These are phyloP conservation scores for Clupea harengus DNA, from an alignment of 2,113 vertebrate genomes.

Conservation along the genomic window DNA sequence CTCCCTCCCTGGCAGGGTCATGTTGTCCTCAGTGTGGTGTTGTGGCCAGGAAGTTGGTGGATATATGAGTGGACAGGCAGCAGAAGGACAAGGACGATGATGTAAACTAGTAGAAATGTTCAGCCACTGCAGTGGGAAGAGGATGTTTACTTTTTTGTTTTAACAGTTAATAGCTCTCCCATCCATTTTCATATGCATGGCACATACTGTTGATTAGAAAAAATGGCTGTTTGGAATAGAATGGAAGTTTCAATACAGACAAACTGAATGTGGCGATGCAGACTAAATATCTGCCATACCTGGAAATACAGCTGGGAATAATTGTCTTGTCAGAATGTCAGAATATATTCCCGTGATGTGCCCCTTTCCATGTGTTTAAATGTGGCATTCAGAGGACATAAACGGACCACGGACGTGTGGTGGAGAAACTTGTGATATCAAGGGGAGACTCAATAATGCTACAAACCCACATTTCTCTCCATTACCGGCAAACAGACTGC, in stretches of 20 bases:
- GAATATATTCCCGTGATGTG: background rate
- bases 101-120: conserved; percentile 2
- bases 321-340: background rate
- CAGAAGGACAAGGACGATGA: background rate
- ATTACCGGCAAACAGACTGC: background rate
- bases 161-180: background rate
- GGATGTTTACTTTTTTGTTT: background rate
- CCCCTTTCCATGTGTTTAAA: background rate
- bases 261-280: background rate
- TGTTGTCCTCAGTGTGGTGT: background rate
- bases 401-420: background rate
- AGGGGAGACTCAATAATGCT: background rate
- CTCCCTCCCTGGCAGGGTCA: background rate
- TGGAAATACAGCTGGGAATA: background rate
- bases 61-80: background rate
- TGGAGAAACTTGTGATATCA: background rate
- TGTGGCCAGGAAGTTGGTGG: background rate
- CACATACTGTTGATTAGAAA: background rate
- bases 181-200: background rate
- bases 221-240: background rate
- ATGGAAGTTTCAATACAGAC: background rate
- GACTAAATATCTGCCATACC: background rate
- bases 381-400: background rate
- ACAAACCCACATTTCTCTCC: background rate
- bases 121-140: background rate